Evolutionary conservation across 2,797 vertebrate species (phyloP).

Genomic region (Schizopygopsis pylzovi): DNA sequence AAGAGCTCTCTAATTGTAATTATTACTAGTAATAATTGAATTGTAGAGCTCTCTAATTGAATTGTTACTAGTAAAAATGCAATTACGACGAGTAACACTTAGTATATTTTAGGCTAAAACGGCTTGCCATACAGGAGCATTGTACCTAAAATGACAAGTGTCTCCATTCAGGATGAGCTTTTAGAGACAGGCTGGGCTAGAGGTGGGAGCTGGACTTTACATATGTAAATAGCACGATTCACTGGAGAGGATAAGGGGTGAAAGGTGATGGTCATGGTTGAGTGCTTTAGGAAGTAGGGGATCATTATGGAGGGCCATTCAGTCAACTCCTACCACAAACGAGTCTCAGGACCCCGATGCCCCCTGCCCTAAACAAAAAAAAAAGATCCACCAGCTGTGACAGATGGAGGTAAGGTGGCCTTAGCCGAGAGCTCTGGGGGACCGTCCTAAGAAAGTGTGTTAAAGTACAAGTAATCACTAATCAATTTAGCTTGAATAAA

Average conservation of each 20-base stretch:
- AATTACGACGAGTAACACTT: too few species aligned
- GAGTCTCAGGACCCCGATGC: constrained; percentile 71
- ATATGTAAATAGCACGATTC: constrained; percentile 78
- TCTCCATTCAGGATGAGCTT: constrained; percentile 53
- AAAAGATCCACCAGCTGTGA: constrained; percentile 67
- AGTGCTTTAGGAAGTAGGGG: constrained; percentile 84
- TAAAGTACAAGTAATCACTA: neutral
- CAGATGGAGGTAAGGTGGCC: constrained; percentile 57
- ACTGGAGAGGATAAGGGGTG: constrained; percentile 69
- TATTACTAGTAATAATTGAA: too few species aligned
- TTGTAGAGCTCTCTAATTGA: too few species aligned
- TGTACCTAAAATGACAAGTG: constrained; percentile 46
- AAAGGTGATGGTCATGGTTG: constrained; percentile 84
- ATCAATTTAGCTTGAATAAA: neutral
- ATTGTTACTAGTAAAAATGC: too few species aligned
- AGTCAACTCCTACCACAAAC: constrained; percentile 77
- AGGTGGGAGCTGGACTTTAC: constrained; percentile 70
- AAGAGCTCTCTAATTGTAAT: too few species aligned
- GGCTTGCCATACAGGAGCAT: too few species aligned
- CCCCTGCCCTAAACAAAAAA: constrained; percentile 60
- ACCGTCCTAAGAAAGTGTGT: neutral
- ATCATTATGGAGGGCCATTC: constrained; percentile 77
- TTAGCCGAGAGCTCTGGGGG: constrained; percentile 16
- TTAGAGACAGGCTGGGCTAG: constrained; percentile 40
- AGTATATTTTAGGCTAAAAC: too few species aligned